These are phyloP conservation scores for Atherinosoma microstoma DNA, from an alignment of 2,797 vertebrate species.

Conservation along the genomic window DNA sequence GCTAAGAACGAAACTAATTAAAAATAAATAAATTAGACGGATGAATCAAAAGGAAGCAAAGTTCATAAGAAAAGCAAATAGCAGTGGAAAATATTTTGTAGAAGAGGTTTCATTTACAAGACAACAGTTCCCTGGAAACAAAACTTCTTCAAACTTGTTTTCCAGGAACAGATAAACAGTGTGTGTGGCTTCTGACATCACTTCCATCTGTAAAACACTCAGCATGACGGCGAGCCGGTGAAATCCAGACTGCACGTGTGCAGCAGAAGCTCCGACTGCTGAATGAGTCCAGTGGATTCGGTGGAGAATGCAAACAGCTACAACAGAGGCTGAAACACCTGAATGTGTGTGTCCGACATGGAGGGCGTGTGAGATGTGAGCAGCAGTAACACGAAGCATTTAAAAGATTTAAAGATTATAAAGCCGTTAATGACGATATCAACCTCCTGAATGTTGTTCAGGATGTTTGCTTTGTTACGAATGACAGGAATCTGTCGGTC, in stretches of 20 bases:
- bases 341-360: neutral
- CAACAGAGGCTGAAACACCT: neutral
- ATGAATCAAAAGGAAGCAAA: neutral
- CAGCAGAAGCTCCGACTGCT: neutral
- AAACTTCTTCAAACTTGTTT: neutral
- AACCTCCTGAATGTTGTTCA: neutral
- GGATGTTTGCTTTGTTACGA: neutral
- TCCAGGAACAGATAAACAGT: neutral
- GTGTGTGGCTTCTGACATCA: neutral
- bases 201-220: neutral
- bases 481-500: neutral
- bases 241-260: neutral
- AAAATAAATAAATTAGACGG: too few species aligned
- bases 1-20: too few species aligned
- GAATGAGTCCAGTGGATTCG: too few species aligned
- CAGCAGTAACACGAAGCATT: neutral
- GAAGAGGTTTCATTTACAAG: neutral
- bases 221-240: neutral
- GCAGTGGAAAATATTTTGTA: neutral
- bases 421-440: neutral
- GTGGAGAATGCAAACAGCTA: neutral
- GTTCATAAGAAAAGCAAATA: neutral
- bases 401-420: neutral
- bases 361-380: neutral
- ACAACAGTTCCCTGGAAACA: neutral